Evolutionary conservation across 1,140 invertebrate species (phyloP).

Genomic region (Aphaenogaster rudis): DNA sequence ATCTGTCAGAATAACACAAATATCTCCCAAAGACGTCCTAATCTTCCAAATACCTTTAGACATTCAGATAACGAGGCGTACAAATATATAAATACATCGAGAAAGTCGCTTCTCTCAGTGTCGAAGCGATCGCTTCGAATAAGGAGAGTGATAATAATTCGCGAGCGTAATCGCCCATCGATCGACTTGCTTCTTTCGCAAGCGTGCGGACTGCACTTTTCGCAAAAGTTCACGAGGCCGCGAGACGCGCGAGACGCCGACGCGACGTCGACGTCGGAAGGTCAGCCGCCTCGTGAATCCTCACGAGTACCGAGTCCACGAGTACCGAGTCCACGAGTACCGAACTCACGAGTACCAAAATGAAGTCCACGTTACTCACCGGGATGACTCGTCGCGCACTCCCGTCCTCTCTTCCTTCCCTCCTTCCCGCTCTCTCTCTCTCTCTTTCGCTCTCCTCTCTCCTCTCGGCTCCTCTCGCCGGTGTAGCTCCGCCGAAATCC

Average conservation of each 20-base stretch:
- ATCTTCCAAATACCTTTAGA: neutral
- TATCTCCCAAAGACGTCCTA: neutral
- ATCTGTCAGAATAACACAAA: neutral
- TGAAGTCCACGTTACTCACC: constrained; percentile 39
- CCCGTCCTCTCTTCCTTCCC: neutral
- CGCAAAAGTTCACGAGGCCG: constrained; percentile 5
- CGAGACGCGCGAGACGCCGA: neutral
- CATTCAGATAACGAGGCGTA: neutral
- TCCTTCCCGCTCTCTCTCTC: neutral
- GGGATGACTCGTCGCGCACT: constrained; percentile 42
- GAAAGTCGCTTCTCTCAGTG: neutral
- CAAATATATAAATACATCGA: neutral
- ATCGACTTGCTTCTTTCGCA: constrained; percentile 4
- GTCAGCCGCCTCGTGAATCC: constrained; percentile 3
- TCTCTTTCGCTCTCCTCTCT: neutral
- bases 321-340: too few relatives aligned
- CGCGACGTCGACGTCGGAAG: neutral
- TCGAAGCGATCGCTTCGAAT: neutral
- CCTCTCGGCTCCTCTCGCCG: neutral
- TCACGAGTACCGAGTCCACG: neutral
- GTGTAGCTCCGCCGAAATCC: constrained; percentile 29
- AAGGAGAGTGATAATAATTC: neutral
- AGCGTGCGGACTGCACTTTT: neutral
- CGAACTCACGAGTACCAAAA: neutral
- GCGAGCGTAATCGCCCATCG: constrained; percentile 14